Evolutionary conservation across 2,797 vertebrate genomes (phyloP).

Genomic region (Podargus strigoides): DNA sequence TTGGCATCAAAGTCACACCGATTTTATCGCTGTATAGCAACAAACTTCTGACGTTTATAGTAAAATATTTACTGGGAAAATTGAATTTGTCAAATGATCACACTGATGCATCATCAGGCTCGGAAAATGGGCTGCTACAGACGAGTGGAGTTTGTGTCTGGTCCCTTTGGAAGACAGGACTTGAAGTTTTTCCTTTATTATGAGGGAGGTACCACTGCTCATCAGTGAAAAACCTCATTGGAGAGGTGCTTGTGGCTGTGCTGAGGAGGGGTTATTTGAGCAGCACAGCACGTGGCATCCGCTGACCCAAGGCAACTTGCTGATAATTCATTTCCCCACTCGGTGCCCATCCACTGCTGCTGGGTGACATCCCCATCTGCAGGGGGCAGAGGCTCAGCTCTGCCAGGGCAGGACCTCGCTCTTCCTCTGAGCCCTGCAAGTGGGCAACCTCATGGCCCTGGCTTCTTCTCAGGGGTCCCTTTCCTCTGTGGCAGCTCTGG

Average conservation of each 20-base stretch:
- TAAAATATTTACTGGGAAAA: background rate
- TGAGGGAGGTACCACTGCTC: background rate
- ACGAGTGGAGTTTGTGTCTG: background rate
- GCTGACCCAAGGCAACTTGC: background rate
- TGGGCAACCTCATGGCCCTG: background rate
- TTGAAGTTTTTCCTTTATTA: background rate
- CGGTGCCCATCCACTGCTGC: background rate
- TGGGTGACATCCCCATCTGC: rapidly evolving
- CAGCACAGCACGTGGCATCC: background rate
- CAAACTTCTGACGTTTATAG: background rate
- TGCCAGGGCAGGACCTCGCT: background rate
- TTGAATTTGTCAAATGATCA: background rate
- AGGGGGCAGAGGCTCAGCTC: background rate
- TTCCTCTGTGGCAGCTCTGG: background rate
- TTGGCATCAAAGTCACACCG: background rate
- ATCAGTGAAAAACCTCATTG: background rate
- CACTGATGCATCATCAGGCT: background rate
- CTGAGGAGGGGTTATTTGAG: background rate
- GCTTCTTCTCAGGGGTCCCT: background rate
- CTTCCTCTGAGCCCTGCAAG: background rate
- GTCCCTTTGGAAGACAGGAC: background rate
- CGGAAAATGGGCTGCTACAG: background rate
- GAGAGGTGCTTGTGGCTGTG: background rate
- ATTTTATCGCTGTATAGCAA: background rate
- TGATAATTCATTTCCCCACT: background rate